phyloP scores from a whole-genome alignment of 2,113 vertebrate genomes.

The Tenrec ecaudatus region DNA sequence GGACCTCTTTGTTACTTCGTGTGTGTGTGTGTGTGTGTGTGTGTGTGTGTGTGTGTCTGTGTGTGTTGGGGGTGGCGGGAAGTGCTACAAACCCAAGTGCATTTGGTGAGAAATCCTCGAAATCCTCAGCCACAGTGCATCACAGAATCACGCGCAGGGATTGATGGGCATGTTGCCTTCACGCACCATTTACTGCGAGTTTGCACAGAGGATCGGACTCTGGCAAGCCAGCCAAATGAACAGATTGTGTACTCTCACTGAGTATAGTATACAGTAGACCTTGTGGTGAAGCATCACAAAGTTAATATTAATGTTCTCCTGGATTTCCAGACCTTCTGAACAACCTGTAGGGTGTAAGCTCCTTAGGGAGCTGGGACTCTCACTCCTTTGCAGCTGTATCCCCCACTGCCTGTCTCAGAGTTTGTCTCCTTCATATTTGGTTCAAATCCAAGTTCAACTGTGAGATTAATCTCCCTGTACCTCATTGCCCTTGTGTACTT shows the following conservation, averaged over 20 bases:
- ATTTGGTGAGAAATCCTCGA: not conserved
- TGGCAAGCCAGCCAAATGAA: not conserved
- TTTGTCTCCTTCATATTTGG: conserved; percentile 13
- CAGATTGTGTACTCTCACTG: not conserved
- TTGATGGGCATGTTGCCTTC: not conserved
- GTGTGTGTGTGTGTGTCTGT: too few species aligned
- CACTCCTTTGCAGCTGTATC: conserved; percentile 25
- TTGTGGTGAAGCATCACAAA: not conserved
- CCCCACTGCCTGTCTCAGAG: not conserved
- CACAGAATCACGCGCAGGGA: not conserved
- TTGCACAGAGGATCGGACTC: not conserved
- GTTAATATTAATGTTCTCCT: not conserved
- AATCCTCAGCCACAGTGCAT: not conserved
- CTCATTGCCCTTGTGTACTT: not conserved
- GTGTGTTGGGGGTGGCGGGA: too few species aligned
- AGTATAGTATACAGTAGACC: not conserved
- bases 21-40: too few species aligned
- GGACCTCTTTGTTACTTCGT: not conserved
- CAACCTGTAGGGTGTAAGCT: not conserved
- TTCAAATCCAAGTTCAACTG: not conserved
- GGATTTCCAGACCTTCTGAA: not conserved
- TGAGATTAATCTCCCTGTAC: conserved; percentile 6
- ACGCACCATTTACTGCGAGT: not conserved
- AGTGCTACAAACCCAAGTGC: not conserved
- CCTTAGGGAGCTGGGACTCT: not conserved